These are phyloP conservation scores for Benitochromis conjunctus DNA, from an alignment of 2,113 vertebrate genomes.

Conservation along the genomic window DNA sequence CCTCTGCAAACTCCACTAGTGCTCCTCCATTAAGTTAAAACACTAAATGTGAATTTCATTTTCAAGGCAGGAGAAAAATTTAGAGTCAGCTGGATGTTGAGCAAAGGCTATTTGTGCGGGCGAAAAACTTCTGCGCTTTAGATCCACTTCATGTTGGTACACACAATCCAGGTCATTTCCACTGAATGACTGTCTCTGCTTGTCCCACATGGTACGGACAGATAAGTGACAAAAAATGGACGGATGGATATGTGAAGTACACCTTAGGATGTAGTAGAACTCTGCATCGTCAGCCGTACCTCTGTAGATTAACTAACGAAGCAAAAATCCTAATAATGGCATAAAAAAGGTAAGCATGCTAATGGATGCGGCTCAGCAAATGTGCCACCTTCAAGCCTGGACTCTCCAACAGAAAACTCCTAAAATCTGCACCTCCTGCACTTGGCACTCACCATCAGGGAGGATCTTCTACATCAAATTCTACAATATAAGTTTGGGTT, in stretches of 20 bases:
- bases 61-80: neutral
- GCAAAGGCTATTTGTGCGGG: neutral
- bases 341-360: neutral
- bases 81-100: neutral
- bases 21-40: neutral
- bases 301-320: neutral
- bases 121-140: neutral
- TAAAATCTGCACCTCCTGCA: neutral
- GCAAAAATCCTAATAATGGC: neutral
- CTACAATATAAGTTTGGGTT: neutral
- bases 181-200: neutral
- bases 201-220: neutral
- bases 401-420: neutral
- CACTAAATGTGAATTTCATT: neutral
- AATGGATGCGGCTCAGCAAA: neutral
- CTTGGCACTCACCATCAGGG: neutral
- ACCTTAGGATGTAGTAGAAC: neutral
- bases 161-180: neutral
- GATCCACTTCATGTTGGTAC: neutral
- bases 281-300: neutral
- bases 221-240: neutral
- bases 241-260: neutral
- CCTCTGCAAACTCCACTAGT: accelerated
- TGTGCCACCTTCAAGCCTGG: neutral
- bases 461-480: neutral